Percentiles rank a stretch among this genome's conserved stretches.
Evolutionary conservation across 2,113 vertebrate species (phyloP).

Genomic region (Grallaria varia): DNA sequence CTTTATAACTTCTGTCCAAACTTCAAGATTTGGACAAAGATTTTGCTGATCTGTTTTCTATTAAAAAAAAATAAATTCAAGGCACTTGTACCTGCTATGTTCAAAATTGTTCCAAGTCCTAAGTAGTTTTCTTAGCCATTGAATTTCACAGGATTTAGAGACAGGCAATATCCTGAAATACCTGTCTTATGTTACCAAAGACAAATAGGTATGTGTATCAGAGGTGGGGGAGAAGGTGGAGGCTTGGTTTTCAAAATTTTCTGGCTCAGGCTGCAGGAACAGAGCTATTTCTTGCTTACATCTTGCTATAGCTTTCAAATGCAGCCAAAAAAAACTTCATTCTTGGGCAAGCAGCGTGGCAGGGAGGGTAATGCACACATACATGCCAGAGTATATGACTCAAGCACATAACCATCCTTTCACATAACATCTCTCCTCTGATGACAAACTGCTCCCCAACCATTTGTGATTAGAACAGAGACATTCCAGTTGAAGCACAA

Average conservation of each 20-base stretch:
- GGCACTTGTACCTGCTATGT: fast-evolving
- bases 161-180: neutral
- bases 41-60: neutral
- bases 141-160: neutral
- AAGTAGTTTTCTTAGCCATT: neutral
- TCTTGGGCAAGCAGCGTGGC: neutral
- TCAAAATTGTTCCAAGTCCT: neutral
- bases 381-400: neutral
- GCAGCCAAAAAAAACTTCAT: neutral
- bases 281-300: slow-evolving; percentile 5
- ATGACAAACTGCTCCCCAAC: neutral
- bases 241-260: neutral
- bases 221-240: neutral
- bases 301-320: neutral
- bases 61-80: neutral
- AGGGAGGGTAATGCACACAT: neutral
- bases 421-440: neutral
- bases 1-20: neutral
- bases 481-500: neutral
- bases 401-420: neutral
- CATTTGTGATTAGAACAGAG: neutral
- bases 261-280: neutral
- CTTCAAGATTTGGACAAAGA: neutral
- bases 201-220: neutral
- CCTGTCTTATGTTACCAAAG: neutral